Percentiles rank a stretch among this genome's conserved stretches.
Evolutionary conservation across 1,140 invertebrate species (phyloP).

Genomic region (Oncopeltus fasciatus): DNA sequence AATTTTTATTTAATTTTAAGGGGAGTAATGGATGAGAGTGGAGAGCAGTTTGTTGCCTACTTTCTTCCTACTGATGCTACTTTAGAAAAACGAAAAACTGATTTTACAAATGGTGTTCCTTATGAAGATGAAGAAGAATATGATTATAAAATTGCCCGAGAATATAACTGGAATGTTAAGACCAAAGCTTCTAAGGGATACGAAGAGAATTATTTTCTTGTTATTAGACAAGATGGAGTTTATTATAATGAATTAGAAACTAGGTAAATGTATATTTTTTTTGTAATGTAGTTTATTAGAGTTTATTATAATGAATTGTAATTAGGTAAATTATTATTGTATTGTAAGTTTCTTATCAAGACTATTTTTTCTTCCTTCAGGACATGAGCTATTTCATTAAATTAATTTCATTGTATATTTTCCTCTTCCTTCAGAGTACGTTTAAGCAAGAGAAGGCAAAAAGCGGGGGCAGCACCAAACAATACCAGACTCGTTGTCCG

Average conservation of each 20-base stretch:
- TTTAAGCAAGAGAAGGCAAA: constrained; percentile 74
- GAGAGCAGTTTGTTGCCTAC: constrained; percentile 97
- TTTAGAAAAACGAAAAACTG: constrained; percentile 67
- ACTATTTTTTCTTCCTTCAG: too few relatives aligned
- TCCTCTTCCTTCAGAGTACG: constrained; percentile 54
- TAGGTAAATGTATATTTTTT: constrained; percentile 33
- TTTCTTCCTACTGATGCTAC: constrained; percentile 92
- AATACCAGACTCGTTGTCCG: constrained; percentile 78
- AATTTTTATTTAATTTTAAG: constrained; percentile 37
- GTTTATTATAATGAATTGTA: too few relatives aligned
- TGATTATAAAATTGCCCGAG: constrained; percentile 87
- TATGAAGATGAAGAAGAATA: constrained; percentile 87
- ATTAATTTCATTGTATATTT: too few relatives aligned
- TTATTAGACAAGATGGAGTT: constrained; percentile 76
- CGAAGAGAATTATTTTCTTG: constrained; percentile 97
- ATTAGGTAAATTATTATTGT: too few relatives aligned
- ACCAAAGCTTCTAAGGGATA: constrained; percentile 95
- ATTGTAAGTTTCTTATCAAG: too few relatives aligned
- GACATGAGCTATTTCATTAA: too few relatives aligned
- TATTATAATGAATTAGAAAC: constrained; percentile 98
- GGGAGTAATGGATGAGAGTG: constrained; percentile 94
- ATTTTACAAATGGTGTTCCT: constrained; percentile 58
- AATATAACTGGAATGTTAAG: constrained; percentile 98
- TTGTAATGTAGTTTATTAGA: too few relatives aligned
- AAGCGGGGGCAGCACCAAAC: constrained; percentile 50